Conservation (phyloP, 2,113 vertebrate genomes). For the Dipodomys spectabilis region DNA sequence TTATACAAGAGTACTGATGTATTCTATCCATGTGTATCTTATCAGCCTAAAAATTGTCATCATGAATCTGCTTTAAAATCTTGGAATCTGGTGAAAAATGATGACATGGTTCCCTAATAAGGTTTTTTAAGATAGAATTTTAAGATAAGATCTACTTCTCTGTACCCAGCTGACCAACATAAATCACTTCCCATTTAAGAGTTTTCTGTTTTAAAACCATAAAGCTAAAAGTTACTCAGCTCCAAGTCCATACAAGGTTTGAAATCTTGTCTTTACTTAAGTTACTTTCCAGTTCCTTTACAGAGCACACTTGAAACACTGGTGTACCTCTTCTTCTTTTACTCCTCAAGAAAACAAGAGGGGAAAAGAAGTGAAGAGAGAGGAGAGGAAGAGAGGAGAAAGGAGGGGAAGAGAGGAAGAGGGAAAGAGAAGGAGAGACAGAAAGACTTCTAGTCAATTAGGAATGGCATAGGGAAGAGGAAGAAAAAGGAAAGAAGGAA, state of each 20-base stretch:
- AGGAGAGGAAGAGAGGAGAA: background rate
- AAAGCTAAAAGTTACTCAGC: conserved; percentile 46
- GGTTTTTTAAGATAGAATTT: conserved; percentile 49
- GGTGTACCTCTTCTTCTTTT: conserved; percentile 24
- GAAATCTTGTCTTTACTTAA: conserved; percentile 8
- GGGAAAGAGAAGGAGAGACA: background rate
- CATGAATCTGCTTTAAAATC: conserved; percentile 52
- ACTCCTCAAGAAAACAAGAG: too few species aligned
- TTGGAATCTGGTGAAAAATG: background rate
- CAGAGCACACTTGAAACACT: conserved; percentile 37
- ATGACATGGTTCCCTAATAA: background rate
- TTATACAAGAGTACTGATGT: conserved; percentile 30
- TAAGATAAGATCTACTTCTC: conserved; percentile 60
- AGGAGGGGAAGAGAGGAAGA: too few species aligned
- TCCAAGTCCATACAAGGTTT: conserved; percentile 38
- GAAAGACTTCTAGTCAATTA: too few species aligned
- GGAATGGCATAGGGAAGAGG: too few species aligned
- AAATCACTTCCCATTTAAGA: conserved; percentile 53
- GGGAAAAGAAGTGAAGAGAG: background rate
- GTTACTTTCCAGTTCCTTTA: background rate
- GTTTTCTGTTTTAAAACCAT: conserved; percentile 50
- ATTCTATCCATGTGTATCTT: conserved; percentile 33
- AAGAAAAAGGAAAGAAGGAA: background rate
- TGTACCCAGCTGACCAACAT: conserved; percentile 18
- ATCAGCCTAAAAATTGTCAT: conserved; percentile 46